Percentiles rank a stretch among this genome's conserved stretches.
Conservation (phyloP, 2,113 vertebrate genomes). For the Entosphenus tridentatus region DNA sequence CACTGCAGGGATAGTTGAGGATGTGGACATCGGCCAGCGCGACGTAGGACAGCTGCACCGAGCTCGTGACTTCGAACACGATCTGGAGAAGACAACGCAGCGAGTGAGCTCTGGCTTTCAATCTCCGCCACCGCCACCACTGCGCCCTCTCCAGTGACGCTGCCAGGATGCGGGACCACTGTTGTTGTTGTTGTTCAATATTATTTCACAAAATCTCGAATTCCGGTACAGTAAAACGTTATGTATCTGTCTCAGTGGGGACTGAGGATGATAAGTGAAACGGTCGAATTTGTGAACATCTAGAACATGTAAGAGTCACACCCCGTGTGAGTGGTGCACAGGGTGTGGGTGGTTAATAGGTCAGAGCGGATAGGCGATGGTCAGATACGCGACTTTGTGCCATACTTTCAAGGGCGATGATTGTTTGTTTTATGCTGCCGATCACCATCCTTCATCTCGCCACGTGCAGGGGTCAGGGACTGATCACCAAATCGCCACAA, state of each 20-base stretch:
- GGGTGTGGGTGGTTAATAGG: no score
- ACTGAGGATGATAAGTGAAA: neutral
- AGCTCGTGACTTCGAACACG: neutral
- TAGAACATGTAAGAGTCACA: no score
- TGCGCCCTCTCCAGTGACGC: neutral
- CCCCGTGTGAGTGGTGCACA: no score
- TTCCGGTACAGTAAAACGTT: neutral
- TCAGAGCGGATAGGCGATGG: no score
- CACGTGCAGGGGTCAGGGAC: no score
- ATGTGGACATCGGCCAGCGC: constrained; percentile 1
- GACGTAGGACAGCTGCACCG: neutral
- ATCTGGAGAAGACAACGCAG: neutral
- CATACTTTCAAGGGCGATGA: no score
- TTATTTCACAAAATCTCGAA: neutral
- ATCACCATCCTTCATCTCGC: no score
- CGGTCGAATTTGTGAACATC: no score
- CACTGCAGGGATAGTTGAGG: neutral
- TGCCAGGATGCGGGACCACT: neutral
- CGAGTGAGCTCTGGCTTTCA: neutral
- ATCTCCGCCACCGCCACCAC: neutral
- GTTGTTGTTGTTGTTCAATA: neutral
- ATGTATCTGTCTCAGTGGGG: neutral
- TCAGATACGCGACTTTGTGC: no score
- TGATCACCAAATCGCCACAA: no score
- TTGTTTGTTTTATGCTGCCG: no score